Conservation (phyloP, 2,888 invertebrate species). For the Drepanosiphum platanoidis region DNA sequence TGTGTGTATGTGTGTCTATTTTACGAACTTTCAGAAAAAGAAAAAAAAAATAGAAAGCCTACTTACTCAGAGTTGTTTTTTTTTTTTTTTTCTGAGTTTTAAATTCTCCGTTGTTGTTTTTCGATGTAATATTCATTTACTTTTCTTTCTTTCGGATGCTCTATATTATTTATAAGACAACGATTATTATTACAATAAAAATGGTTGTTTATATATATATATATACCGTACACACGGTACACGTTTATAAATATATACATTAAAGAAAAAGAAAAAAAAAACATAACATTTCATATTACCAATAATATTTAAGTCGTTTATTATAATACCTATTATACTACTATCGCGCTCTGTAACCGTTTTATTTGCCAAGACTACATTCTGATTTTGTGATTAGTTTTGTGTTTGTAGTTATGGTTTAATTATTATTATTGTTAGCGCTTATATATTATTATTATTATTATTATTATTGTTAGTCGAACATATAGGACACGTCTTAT, state of each 20-base stretch:
- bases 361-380: conserved; percentile 19
- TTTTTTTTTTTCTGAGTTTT: neutral
- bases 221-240: neutral
- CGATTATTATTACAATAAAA: conserved; percentile 8
- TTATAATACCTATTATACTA: neutral
- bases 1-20: neutral
- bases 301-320: conserved; percentile 27
- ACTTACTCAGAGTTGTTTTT: neutral
- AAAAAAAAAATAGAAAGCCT: conserved; percentile 10
- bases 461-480: conserved; percentile 49
- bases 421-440: conserved; percentile 31
- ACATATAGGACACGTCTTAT: conserved; percentile 27
- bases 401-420: conserved; percentile 50
- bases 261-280: neutral
- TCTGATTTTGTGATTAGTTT: conserved; percentile 42
- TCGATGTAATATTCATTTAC: neutral
- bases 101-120: conserved; percentile 9
- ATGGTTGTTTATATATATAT: neutral
- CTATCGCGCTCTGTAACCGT: conserved; percentile 12
- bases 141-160: neutral
- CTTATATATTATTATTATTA: conserved; percentile 38
- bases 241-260: neutral
- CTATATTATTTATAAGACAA: neutral
- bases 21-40: neutral
- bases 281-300: conserved; percentile 6